Percentiles rank a stretch among this genome's conserved stretches.
Conservation (phyloP, 2,888 invertebrate genomes). For the Formica aserva region DNA sequence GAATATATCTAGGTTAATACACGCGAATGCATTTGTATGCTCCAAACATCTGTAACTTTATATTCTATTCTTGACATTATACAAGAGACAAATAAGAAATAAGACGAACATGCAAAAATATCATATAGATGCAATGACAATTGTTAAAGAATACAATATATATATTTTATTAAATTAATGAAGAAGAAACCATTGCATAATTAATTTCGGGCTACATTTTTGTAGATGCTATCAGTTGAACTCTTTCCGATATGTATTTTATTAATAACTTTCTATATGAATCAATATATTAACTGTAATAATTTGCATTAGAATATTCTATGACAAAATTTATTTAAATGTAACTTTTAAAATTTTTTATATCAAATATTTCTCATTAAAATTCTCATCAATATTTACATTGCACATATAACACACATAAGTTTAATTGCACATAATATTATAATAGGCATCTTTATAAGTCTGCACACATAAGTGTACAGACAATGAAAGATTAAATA, state of each 20-base stretch:
- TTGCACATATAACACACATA: neutral
- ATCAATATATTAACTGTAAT: neutral
- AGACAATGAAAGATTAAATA: slow-evolving; percentile 7
- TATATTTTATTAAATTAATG: neutral
- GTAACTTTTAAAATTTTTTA: neutral
- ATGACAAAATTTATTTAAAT: neutral
- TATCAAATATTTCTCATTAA: neutral
- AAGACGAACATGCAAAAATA: neutral
- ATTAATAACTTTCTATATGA: neutral
- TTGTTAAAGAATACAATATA: neutral
- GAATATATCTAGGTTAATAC: neutral
- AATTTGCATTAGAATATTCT: neutral
- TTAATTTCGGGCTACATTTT: neutral
- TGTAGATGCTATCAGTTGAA: neutral
- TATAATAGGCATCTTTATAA: neutral
- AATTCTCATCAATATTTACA: neutral
- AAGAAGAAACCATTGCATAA: neutral
- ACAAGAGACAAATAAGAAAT: slow-evolving; percentile 17
- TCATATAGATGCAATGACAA: neutral
- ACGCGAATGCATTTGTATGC: slow-evolving; percentile 25
- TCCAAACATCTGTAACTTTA: slow-evolving; percentile 20
- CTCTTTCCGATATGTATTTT: neutral
- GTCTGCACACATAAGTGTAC: neutral
- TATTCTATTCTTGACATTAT: neutral
- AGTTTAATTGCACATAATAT: neutral